Evolutionary conservation across 2,888 invertebrate genomes (phyloP).

Genomic region (Drosophila pullipes): DNA sequence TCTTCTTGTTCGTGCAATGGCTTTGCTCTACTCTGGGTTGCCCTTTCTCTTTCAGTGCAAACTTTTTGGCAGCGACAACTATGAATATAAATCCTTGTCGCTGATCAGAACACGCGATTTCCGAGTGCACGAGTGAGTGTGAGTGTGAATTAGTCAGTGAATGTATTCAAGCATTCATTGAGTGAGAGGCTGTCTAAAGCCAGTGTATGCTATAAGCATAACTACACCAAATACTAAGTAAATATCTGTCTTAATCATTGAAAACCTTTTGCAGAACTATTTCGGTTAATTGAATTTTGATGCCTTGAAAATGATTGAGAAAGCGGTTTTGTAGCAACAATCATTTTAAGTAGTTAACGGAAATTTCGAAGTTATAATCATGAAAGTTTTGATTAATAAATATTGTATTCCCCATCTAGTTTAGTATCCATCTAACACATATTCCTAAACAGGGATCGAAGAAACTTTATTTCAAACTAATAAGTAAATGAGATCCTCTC

Average conservation of each 20-base stretch:
- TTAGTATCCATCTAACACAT: neutral
- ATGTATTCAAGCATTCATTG: slow-evolving; percentile 8
- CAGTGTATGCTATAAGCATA: neutral
- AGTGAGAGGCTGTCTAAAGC: neutral
- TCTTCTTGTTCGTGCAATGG: slow-evolving; percentile 10
- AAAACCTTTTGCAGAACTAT: neutral
- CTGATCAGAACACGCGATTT: slow-evolving; percentile 51
- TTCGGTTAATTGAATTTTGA: neutral
- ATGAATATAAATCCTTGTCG: slow-evolving; percentile 20
- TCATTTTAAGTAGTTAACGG: neutral
- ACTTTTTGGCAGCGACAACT: slow-evolving; percentile 13
- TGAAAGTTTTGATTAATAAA: neutral
- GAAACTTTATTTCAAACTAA: neutral
- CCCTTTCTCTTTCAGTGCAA: slow-evolving; percentile 1
- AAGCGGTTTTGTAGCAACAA: neutral
- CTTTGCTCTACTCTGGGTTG: slow-evolving; percentile 11
- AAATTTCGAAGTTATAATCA: neutral
- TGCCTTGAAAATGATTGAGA: neutral
- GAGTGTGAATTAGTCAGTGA: slow-evolving; percentile 6
- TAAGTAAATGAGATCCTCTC: neutral
- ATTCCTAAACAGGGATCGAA: neutral
- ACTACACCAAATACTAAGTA: neutral
- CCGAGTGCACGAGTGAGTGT: slow-evolving; percentile 7
- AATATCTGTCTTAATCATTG: too few species aligned
- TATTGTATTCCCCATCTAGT: neutral